Evolutionary conservation across 2,888 invertebrate species (phyloP), one percentile per base, ranked within the genome.

Genomic region (Magallana nippona): DNA sequence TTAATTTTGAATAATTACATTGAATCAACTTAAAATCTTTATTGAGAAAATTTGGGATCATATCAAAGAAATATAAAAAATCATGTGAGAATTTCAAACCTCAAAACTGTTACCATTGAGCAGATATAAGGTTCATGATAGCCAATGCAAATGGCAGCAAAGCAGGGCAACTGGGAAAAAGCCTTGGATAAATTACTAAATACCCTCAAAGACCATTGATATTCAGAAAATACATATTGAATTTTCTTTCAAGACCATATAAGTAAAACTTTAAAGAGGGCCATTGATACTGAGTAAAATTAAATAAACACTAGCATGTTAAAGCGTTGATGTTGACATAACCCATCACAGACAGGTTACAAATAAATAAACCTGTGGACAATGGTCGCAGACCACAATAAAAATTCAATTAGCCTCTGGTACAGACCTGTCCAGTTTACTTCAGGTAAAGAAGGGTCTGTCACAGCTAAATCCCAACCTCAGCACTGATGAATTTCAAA

Each of bases 311-410:
- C 27, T 27, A 71, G 13, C 27, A 71, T 71, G 71, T 32, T 71
- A 71, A 71, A 32, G 71, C 71, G 32, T 22, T 32, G 15, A 27
- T 71, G 15, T 71, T 71, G 71, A 71, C 27, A 71, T 71, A 71
- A 71, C 71, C 71, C 71, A 71, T 71, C 71, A 71, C 71, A 71
- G 71, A 27, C 71, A 71, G 71, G 71, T 71, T 71, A 71, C 71
- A 71, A 71, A 71, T 71, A 71, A 60, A 71, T 71, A 71, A 71
- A 71, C 71, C 32, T 3, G 2, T 15, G 71, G 22, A 71, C 71
- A 71, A 71, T 71, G 10, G 15, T 27, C 15, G 32, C 13, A 32
- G 71, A 5, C 71, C 22, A 71, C 71, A 27, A 71, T 71, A 32
- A 71, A 71, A 71, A 71, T 71, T 71, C 71, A 71, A 71, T 71